Evolutionary conservation across 92 coral and sea anemone species (phyloP), one percentile per base, ranked within the genome.

Genomic region (Desmophyllum pertusum): DNA sequence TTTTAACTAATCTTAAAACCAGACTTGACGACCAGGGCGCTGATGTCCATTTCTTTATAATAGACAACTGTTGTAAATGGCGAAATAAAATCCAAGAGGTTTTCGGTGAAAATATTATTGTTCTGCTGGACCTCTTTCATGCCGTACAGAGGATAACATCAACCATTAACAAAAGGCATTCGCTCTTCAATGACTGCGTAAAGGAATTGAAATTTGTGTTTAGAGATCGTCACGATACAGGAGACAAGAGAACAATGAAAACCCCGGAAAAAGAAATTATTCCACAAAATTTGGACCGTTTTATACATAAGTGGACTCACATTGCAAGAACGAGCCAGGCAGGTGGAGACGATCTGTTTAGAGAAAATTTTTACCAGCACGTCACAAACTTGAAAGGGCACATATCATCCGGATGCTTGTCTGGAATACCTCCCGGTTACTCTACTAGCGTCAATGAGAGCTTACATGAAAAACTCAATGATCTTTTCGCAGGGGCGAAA

Each of bases 401-500:
- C 39, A 46, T 84, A n/a, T 5, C 53, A 23, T 31, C 3, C 7
- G 88, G 88, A 5, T 87, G 91, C 71, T 55, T 87, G 2, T 62
- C 77, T 2, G 43, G 82, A 31, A 87, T 87, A 27, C 92, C 86
- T 6, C 76, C 86, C 3, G 92, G 92, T 15, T 89, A 84, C 65
- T 78, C 82, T 37, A 89, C 86, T 6, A 89, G 92, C 59, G 79
- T 76, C 23, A 89, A 89, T 50, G 92, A 89, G 62, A 50, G 92
- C 52, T 81, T 89, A 3, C 92, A 89, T 39, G 92, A 89, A 74
- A 89, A 79, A 68, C 11, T 84, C 18, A 89, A 89, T 55, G 89
- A 85, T 43, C 85, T 88, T 31, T 88, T 88, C 71, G 91, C 91
- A 9, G 91, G 88, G 25, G 91, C 86, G 31, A 76, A 88, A 77